These are phyloP conservation scores for Scaptodrosophila latifasciaeformis DNA, from an alignment of 2,888 invertebrate genomes.

Conservation along the genomic window DNA sequence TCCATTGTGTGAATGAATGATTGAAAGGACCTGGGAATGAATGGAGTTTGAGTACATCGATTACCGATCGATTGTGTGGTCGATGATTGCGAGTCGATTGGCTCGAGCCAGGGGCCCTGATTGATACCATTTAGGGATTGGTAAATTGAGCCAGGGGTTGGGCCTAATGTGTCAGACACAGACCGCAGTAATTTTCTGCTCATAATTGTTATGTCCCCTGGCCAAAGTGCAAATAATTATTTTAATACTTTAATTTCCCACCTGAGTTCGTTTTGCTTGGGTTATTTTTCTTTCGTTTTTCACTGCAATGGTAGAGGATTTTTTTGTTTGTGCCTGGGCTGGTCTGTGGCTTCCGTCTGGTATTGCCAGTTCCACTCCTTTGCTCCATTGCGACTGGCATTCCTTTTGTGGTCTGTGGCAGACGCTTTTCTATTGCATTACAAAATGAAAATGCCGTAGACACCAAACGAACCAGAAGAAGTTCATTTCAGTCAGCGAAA, in stretches of 20 bases:
- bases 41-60: conserved; percentile 18
- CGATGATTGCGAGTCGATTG: conserved; percentile 34
- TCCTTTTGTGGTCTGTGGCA: conserved; percentile 16
- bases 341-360: background rate
- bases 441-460: conserved; percentile 58
- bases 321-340: conserved; percentile 11
- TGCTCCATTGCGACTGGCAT: background rate
- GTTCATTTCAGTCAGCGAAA: conserved; percentile 38
- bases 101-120: conserved; percentile 4
- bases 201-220: conserved; percentile 58
- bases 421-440: conserved; percentile 31
- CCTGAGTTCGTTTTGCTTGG: conserved; percentile 52
- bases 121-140: conserved; percentile 37
- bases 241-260: conserved; percentile 63
- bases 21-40: background rate
- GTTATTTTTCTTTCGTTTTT: conserved; percentile 5
- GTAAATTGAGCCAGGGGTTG: background rate
- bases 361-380: background rate
- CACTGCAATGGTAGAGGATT: conserved; percentile 9
- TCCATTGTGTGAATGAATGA: background rate
- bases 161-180: background rate
- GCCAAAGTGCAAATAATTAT: conserved; percentile 43
- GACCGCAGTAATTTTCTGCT: conserved; percentile 47
- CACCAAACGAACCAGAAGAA: conserved; percentile 61
- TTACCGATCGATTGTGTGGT: conserved; percentile 60